These are phyloP conservation scores for Centropus unirufus DNA, from an alignment of 2,113 vertebrate species.

Conservation along the genomic window DNA sequence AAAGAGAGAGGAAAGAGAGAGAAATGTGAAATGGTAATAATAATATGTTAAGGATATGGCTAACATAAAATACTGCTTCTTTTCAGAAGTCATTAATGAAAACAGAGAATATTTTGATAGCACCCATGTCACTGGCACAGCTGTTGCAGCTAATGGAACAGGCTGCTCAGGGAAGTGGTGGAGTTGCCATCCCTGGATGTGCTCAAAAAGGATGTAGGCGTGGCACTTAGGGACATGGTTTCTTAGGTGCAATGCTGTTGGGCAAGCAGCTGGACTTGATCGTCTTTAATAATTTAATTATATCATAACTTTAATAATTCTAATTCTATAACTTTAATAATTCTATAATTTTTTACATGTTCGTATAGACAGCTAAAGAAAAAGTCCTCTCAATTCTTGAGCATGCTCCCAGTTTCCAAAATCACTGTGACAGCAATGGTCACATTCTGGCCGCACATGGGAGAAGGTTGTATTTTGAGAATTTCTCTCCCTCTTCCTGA, in stretches of 20 bases:
- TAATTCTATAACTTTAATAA: no score
- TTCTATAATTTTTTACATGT: not conserved
- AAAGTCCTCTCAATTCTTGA: not conserved
- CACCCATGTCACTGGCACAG: fast-evolving
- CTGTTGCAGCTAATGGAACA: not conserved
- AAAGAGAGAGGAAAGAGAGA: not conserved
- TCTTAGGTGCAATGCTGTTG: no score
- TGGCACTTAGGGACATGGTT: no score
- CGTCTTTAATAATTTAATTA: no score
- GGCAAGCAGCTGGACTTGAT: no score
- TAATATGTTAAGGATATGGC: not conserved
- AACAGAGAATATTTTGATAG: not conserved
- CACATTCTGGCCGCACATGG: not conserved
- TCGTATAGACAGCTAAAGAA: not conserved
- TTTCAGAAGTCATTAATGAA: not conserved
- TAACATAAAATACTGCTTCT: not conserved
- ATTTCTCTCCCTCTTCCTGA: not conserved
- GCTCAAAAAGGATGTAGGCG: no score
- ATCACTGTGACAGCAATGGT: not conserved
- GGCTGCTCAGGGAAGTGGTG: no score
- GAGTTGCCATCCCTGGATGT: no score
- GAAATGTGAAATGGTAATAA: not conserved
- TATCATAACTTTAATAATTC: no score
- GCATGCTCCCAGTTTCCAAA: not conserved
- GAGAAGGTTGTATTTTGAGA: not conserved